Evolutionary conservation across 1,140 invertebrate genomes (phyloP).

Genomic region (Leucophenga varia): DNA sequence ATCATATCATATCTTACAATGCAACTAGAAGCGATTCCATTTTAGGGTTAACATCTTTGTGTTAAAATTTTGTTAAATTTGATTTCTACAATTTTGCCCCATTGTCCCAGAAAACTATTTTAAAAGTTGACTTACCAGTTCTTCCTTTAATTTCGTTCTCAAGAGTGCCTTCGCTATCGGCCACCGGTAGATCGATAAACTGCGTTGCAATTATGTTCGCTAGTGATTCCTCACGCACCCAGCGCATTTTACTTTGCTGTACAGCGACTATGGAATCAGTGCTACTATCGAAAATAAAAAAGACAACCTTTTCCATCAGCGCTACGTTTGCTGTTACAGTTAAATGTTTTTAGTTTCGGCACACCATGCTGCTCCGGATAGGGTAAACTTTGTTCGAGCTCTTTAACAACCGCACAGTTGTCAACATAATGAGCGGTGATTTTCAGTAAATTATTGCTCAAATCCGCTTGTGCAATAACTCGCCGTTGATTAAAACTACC

Average conservation of each 20-base stretch:
- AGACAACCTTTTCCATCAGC: slow-evolving; percentile 61
- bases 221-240: slow-evolving; percentile 86
- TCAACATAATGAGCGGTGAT: slow-evolving; percentile 38
- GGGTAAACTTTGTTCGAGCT: slow-evolving; percentile 27
- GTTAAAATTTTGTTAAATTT: no score
- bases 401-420: slow-evolving; percentile 31
- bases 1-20: no score
- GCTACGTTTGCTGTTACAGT: slow-evolving; percentile 57
- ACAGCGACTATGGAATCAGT: slow-evolving; percentile 63
- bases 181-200: slow-evolving; percentile 88
- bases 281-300: slow-evolving; percentile 60
- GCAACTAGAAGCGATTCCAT: no score
- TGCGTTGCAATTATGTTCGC: slow-evolving; percentile 79
- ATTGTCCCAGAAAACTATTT: no score
- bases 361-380: slow-evolving; percentile 38
- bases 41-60: no score
- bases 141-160: slow-evolving; percentile 88
- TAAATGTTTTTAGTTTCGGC: slow-evolving; percentile 51
- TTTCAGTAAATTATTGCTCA: slow-evolving; percentile 27
- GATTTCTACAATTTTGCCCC: no score
- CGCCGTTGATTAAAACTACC: slow-evolving; percentile 42
- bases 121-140: slow-evolving; percentile 74
- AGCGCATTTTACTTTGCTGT: slow-evolving; percentile 60
- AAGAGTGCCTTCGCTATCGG: slow-evolving; percentile 85
- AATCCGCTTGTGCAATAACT: slow-evolving; percentile 32